These are phyloP conservation scores for Drymonia ruficornis DNA, from an alignment of 2,888 invertebrate species.

Conservation along the genomic window DNA sequence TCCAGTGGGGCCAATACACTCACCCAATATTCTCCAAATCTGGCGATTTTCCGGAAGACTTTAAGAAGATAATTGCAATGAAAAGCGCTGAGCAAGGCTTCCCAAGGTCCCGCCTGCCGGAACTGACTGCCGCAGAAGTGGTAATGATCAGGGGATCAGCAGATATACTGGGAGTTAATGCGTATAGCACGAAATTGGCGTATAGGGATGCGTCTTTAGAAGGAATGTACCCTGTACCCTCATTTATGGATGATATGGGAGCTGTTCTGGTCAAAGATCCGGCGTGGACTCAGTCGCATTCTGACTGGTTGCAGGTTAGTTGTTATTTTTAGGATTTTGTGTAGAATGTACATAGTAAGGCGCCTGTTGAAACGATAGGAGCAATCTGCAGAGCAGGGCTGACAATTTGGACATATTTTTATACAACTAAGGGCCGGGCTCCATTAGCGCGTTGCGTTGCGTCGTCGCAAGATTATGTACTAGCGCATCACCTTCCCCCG, in stretches of 20 bases:
- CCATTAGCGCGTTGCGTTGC: too few species aligned
- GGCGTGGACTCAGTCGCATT: conserved; percentile 58
- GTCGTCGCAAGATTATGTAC: too few species aligned
- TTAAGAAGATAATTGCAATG: conserved; percentile 80
- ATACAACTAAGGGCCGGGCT: too few species aligned
- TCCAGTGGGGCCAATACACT: conserved; percentile 74
- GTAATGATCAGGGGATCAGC: conserved; percentile 84
- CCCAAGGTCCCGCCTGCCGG: conserved; percentile 82
- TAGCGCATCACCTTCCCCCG: too few species aligned
- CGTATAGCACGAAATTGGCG: conserved; percentile 82
- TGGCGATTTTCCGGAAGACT: conserved; percentile 86
- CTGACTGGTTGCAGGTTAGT: conserved; percentile 62
- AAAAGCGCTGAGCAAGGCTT: conserved; percentile 85
- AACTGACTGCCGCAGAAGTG: conserved; percentile 84
- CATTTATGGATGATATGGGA: conserved; percentile 66
- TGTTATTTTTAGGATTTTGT: not conserved
- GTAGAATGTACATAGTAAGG: too few species aligned
- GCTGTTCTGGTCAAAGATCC: conserved; percentile 56
- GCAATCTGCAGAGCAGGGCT: too few species aligned
- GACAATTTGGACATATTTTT: too few species aligned
- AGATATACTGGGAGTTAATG: conserved; percentile 88
- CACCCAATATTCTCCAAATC: conserved; percentile 75
- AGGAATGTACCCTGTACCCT: conserved; percentile 65
- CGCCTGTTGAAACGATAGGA: too few species aligned
- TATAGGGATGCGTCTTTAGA: conserved; percentile 64